Base-by-base conservation (phyloP, 2,888 invertebrate genomes). In the Patella ulyssiponensis region DNA sequence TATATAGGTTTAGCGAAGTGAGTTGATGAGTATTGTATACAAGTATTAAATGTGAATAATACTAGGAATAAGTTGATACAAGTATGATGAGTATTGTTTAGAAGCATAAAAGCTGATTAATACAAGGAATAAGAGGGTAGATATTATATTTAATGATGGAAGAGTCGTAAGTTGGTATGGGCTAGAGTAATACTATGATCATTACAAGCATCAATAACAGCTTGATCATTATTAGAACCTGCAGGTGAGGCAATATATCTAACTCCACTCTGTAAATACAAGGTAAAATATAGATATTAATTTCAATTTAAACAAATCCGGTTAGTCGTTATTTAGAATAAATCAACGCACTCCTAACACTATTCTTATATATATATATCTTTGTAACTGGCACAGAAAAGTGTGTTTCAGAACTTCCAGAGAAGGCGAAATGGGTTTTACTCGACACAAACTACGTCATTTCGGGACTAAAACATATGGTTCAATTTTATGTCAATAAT, bases 191-290 rank as follows among this genome's bases (percentile, higher is more conserved):
- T 96, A 77, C 94, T 94, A 91, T 98, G 96, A 85, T 98, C 96
- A 91, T 99, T 94, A 92, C 98, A 98, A 20, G 98, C 98, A 73
- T 95, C 93, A 82, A 97, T 95, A 12, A 99, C 96, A 83, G 94
- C 95, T 75, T 94, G 94, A 91, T 99, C 99, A 91, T 98, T 98
- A 85, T 95, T 97, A 1, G 98, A 98, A 14, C 99, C 99, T 0
- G 96, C 93, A 15, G 99, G 98, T 90, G 98, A 97, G 76, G 95
- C 98, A 85, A 99, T 96, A 92, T 95, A 99, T 73, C 95, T 94
- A 27, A 98, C 99, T 23, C 99, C 99, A 90, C 96, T 96, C 98
- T 98, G 93, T 54, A 93, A 93, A 17, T 69, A 54, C 69, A 73
- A 70, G 27, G 53, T 56, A n/a, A 14, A 44, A 56, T 7, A 23